Conservation (phyloP, 2,797 vertebrate genomes). For the Liparis tanakae region DNA sequence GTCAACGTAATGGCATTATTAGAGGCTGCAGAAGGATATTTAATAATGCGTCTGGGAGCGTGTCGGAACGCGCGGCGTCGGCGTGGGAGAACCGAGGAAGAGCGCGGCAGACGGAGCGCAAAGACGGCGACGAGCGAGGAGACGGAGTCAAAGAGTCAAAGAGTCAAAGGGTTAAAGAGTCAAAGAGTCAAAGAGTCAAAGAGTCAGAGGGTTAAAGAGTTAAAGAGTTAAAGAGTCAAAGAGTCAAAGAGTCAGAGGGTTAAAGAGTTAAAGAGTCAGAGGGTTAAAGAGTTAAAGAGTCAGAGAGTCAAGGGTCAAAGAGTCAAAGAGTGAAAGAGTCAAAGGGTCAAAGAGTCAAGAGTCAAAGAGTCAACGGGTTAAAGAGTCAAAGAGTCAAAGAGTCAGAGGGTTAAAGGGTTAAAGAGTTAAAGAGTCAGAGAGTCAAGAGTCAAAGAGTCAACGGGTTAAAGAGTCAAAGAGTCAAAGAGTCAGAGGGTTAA, state of each 20-base stretch:
- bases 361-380: no score
- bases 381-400: background rate
- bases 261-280: no score
- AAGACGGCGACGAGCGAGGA: constrained; percentile 22
- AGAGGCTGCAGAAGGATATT: constrained; percentile 66
- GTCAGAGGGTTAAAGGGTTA: no score
- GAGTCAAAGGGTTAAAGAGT: no score
- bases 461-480: constrained; percentile 12
- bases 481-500: no score
- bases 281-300: constrained; percentile 7
- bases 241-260: background rate
- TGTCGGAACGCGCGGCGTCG: constrained; percentile 60
- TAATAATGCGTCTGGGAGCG: constrained; percentile 69
- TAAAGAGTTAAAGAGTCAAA: no score
- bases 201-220: no score
- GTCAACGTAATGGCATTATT: constrained; percentile 71
- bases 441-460: background rate
- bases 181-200: background rate
- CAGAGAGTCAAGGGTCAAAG: background rate
- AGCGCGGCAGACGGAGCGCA: constrained; percentile 16
- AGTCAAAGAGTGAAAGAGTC: background rate
- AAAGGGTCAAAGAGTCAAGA: no score
- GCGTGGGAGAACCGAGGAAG: constrained; percentile 48
- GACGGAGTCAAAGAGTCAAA: constrained; percentile 8
- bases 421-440: background rate